Evolutionary conservation across 2,888 invertebrate species (phyloP), one percentile per base, ranked within the genome.

Genomic region (Melolontha melolontha): DNA sequence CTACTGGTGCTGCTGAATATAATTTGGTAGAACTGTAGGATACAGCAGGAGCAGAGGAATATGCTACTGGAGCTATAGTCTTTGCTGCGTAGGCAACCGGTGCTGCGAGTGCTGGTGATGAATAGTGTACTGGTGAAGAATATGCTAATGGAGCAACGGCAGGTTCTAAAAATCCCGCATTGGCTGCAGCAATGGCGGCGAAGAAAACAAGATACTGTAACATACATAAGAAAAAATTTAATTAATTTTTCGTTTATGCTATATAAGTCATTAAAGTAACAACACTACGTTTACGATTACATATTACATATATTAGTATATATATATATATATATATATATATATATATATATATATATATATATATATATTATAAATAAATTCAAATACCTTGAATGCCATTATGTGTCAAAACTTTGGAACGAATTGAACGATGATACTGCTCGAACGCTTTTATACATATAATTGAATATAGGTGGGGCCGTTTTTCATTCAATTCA

Each of bases 181-280:
- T 67, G 50, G 66, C 71, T 11, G 52, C 69, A 40, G 72, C 71
- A 66, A 72, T 65, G 44, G 62, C 63, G 54, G 71, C 68, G 66
- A 71, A 68, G 47, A 72, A 62, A n/a, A 72, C 65, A 42, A 72
- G 12, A 51, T 66, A 17, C 72, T 72, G 63, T 68, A 47, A 34
- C 34, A 34, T 10, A 34, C 6, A 34, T 29, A 4, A 29, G 6
- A 29, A 29, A 29, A 5, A 29, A 29, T 6, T n/a, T n/a, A n/a
- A 29, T 29, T 29, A 5, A 29, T 29, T 5, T 6, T 5, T 29
- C 6, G 6, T 29, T 6, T 29, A 6, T 29, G 29, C 6, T 5
- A 5, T 29, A 29, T 29, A 29, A 5, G 29, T 29, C 5, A 29
- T 29, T 5, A 29, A 29, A 29, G 4, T 6, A 29, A 29, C 6